Evolutionary conservation across 2,888 invertebrate species (phyloP).

Genomic region (Cryptocephalus moraei): DNA sequence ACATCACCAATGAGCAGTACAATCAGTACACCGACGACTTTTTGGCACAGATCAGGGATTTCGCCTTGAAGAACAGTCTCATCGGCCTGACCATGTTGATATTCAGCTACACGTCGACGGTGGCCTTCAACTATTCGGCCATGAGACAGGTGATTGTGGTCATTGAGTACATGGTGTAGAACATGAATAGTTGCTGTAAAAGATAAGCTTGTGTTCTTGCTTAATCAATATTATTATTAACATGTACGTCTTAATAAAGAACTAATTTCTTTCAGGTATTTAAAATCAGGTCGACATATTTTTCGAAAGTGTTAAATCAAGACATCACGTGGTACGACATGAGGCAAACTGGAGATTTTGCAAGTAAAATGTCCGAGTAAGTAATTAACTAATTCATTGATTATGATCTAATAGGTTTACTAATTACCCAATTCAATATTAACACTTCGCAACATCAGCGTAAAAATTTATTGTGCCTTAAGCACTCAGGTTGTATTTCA

Average conservation of each 20-base stretch:
- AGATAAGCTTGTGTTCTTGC: too few species aligned
- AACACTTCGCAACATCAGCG: too few species aligned
- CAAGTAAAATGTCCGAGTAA: conserved; percentile 66
- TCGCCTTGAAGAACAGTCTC: conserved; percentile 51
- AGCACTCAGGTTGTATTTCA: too few species aligned
- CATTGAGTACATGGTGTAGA: too few species aligned
- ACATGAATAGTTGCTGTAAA: too few species aligned
- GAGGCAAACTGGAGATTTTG: conserved; percentile 62
- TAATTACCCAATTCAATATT: too few species aligned
- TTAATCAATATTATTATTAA: too few species aligned
- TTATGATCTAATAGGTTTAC: too few species aligned
- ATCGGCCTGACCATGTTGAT: conserved; percentile 52
- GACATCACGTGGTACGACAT: conserved; percentile 67
- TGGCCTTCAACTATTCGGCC: conserved; percentile 59
- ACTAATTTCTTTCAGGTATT: conserved; percentile 41
- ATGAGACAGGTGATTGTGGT: conserved; percentile 49
- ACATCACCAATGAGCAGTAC: conserved; percentile 11
- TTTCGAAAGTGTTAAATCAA: conserved; percentile 59
- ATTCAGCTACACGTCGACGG: conserved; percentile 54
- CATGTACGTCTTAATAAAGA: conserved; percentile 2
- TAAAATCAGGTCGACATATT: conserved; percentile 52
- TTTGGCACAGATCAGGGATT: conserved; percentile 42
- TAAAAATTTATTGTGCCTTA: too few species aligned
- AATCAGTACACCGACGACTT: conserved; percentile 37
- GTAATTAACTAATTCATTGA: too few species aligned